phyloP scores from a whole-genome alignment of 2,113 vertebrate species.

The Saguinus imperator region DNA sequence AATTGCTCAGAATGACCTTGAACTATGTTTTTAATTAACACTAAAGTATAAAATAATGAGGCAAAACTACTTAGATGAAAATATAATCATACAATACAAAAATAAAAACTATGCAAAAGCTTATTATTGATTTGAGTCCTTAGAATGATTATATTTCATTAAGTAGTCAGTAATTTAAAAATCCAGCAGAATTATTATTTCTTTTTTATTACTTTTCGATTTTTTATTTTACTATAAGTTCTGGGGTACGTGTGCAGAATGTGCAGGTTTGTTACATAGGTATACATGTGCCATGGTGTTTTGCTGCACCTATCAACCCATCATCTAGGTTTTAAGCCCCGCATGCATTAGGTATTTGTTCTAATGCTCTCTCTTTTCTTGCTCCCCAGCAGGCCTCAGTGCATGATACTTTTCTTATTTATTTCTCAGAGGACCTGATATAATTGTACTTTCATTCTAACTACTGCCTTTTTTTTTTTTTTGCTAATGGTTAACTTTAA shows the following conservation, averaged over 20 bases:
- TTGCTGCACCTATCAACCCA: too few relatives aligned
- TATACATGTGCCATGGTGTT: too few relatives aligned
- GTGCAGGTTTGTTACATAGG: too few relatives aligned
- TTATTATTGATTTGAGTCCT: background rate
- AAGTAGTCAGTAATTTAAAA: background rate
- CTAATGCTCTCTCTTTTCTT: too few relatives aligned
- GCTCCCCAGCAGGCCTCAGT: too few relatives aligned
- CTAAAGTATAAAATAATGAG: background rate
- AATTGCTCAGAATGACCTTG: background rate
- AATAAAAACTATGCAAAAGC: background rate
- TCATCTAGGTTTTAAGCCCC: too few relatives aligned
- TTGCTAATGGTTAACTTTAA: slow-evolving; percentile 13
- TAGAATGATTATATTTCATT: background rate
- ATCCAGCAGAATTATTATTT: too few relatives aligned
- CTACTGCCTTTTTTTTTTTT: background rate
- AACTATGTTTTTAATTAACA: background rate
- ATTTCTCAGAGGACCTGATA: slow-evolving; percentile 41
- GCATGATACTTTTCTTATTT: background rate
- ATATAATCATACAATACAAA: background rate
- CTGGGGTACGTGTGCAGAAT: too few relatives aligned
- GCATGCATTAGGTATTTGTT: too few relatives aligned
- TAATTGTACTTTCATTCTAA: slow-evolving; percentile 14
- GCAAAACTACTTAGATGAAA: background rate
- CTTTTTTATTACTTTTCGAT: too few relatives aligned
- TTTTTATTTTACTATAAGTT: too few relatives aligned